Evolutionary conservation across 2,113 vertebrate species (phyloP).

Genomic region (Oostethus manadensis): DNA sequence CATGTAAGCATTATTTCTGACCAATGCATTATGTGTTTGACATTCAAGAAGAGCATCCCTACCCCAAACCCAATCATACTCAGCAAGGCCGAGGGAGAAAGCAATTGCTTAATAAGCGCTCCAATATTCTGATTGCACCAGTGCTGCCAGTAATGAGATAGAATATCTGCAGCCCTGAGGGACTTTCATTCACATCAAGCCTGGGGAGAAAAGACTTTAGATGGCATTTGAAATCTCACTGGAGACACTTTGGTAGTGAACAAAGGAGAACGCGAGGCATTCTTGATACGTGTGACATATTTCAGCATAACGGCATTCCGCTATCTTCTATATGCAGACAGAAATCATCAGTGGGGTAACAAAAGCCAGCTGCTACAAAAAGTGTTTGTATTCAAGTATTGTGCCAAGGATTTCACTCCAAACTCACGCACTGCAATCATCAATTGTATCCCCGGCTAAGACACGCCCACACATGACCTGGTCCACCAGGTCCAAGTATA

Average conservation of each 20-base stretch:
- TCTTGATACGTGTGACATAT: constrained; percentile 35
- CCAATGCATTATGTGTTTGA: constrained; percentile 62
- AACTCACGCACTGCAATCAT: no score
- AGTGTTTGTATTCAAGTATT: constrained; percentile 8
- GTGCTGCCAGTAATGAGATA: constrained; percentile 69
- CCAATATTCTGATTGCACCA: constrained; percentile 61
- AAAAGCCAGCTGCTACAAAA: constrained; percentile 44
- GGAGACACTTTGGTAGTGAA: constrained; percentile 56
- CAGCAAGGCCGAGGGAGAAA: constrained; percentile 37
- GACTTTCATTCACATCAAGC: constrained; percentile 61
- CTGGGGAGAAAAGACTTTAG: constrained; percentile 51
- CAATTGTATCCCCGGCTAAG: no score
- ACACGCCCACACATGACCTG: no score
- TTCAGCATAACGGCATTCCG: constrained; percentile 33
- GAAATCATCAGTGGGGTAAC: constrained; percentile 39
- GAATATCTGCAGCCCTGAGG: constrained; percentile 61
- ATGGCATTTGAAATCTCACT: constrained; percentile 68
- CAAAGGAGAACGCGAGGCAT: constrained; percentile 36
- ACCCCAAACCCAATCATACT: constrained; percentile 65
- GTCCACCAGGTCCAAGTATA: no score
- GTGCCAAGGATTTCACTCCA: constrained; percentile 1
- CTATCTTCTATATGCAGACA: constrained; percentile 15
- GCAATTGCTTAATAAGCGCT: constrained; percentile 63
- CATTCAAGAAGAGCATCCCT: constrained; percentile 63
- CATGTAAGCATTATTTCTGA: constrained; percentile 37